Evolutionary conservation across 1,140 invertebrate genomes (phyloP), one percentile per base, ranked within the genome.

Genomic region (Zaprionus ghesquierei): DNA sequence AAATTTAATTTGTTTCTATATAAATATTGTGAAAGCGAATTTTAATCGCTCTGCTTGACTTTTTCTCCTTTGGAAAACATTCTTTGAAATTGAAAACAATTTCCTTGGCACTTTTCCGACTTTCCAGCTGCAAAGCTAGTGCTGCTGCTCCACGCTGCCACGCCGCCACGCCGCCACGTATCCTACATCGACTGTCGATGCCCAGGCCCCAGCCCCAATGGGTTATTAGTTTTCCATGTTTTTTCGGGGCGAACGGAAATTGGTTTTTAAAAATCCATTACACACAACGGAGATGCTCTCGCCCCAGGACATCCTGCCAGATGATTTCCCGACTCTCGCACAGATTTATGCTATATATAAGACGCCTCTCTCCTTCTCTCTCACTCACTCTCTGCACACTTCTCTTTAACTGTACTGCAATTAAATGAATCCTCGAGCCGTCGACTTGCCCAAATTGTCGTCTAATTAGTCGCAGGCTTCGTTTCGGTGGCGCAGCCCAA

Each of bases 181-280:
- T n/a, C n/a, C n/a, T n/a, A n/a, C n/a, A n/a, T 20, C 9, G 22
- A n/a, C 63, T 63, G 38, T 49, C 65, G 33, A 58, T 62, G 49
- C 51, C 29, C 22, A 69, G 35, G 38, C 51, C 50, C 41, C 44
- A 50, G 75, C n/a, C 6, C 35, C 64, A 86, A 87, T 75, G 79
- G 82, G 82, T 86, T 87, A 87, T 87, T 87, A 87, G 82, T 87
- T 87, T 89, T 89, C 77, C 68, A 74, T 77, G 76, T 82, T 53
- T 75, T 79, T 75, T 49, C 33, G 18, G 51, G 64, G 64, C 55
- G 62, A 89, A 51, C 82, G 82, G 82, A 87, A 87, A 87, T 87
- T 87, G 82, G 84, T 87, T 87, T 87, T 87, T 77, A 89, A 87
- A 87, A 87, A 87, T 76, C 82, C 84, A 87, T 87, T 89, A 89